phyloP scores from a whole-genome alignment of 1,140 invertebrate genomes.

The Propsilocerus akamusi region DNA sequence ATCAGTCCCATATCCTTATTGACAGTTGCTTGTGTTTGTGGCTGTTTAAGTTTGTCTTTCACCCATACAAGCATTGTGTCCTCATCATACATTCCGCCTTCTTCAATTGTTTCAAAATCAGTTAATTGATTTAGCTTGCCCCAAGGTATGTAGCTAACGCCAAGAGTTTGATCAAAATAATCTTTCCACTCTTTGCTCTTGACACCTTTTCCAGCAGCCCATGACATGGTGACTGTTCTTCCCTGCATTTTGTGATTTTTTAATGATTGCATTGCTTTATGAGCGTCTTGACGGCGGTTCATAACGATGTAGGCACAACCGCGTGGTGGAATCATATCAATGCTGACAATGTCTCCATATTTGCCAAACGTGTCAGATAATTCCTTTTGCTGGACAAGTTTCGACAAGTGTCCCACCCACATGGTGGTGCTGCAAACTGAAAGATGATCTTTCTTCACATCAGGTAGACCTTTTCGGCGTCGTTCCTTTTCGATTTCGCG shows the following conservation, averaged over 20 bases:
- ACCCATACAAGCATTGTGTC: conserved; percentile 78
- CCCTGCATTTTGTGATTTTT: conserved; percentile 83
- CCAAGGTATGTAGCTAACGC: conserved; percentile 89
- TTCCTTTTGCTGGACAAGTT: conserved; percentile 83
- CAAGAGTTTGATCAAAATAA: conserved; percentile 87
- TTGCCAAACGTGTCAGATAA: conserved; percentile 81
- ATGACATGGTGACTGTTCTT: conserved; percentile 82
- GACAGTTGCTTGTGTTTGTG: conserved; percentile 8
- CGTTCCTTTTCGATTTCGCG: conserved; percentile 59
- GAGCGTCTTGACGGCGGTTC: conserved; percentile 81
- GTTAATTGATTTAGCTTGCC: conserved; percentile 55
- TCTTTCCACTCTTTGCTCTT: conserved; percentile 94
- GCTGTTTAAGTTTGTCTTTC: conserved; percentile 38
- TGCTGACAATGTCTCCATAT: conserved; percentile 78
- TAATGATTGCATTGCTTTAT: conserved; percentile 63
- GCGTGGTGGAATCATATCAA: conserved; percentile 85
- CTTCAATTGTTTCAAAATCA: conserved; percentile 67
- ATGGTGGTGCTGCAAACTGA: conserved; percentile 88
- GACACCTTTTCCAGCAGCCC: conserved; percentile 92
- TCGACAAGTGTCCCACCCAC: conserved; percentile 95
- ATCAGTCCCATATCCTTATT: conserved; percentile 9
- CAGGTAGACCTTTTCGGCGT: conserved; percentile 72
- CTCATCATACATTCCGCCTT: conserved; percentile 87
- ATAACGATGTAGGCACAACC: conserved; percentile 96
- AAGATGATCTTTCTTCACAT: conserved; percentile 65